phyloP scores from a whole-genome alignment of 2,888 invertebrate genomes.

The Melinopterus prodromus region DNA sequence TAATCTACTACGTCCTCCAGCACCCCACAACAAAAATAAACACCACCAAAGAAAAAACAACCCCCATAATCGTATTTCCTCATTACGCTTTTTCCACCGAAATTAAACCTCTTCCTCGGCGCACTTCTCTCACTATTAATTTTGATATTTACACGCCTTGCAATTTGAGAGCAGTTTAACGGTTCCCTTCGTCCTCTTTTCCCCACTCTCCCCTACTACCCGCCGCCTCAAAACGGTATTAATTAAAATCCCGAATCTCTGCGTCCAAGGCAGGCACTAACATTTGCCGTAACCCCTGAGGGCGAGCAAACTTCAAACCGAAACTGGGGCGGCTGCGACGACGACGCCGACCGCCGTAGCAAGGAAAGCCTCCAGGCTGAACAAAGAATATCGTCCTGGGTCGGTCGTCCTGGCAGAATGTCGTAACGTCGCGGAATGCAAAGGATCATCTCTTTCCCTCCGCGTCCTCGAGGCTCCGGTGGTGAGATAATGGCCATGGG shows the following conservation, averaged over 20 bases:
- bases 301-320: not conserved
- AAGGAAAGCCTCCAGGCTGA: constrained; percentile 7
- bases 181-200: not conserved
- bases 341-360: not conserved
- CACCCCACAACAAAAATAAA: not conserved
- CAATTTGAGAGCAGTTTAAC: not conserved
- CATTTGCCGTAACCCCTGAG: not conserved
- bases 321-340: not conserved
- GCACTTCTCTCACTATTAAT: not conserved
- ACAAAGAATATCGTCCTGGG: constrained; percentile 13
- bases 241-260: not conserved
- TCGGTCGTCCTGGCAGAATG: not conserved
- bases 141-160: not conserved
- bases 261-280: not conserved
- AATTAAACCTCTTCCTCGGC: not conserved
- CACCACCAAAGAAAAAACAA: not conserved
- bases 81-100: not conserved
- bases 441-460: constrained; percentile 43
- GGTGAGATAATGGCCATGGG: constrained; percentile 50
- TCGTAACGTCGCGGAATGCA: constrained; percentile 43
- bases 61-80: not conserved
- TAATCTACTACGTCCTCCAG: not conserved
- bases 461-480: constrained; percentile 28
- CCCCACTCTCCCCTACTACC: not conserved
- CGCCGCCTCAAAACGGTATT: not conserved